phyloP scores from a whole-genome alignment of 2,888 invertebrate genomes.

The Dicyrtoma fusca region DNA sequence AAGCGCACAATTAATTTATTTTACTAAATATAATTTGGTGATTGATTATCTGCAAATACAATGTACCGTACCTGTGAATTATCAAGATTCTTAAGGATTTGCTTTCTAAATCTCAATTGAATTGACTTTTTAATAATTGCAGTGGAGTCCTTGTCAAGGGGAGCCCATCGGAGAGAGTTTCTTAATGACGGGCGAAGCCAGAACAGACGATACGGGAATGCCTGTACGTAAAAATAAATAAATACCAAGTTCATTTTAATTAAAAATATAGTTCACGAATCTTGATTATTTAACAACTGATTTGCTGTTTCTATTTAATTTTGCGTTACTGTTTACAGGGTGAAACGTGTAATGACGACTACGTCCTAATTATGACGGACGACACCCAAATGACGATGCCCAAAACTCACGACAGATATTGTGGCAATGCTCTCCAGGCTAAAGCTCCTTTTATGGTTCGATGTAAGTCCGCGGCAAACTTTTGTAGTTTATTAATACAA shows the following conservation, averaged over 20 bases:
- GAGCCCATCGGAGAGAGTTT: conserved; percentile 26
- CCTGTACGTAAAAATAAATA: conserved; percentile 33
- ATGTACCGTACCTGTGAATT: too few relatives aligned
- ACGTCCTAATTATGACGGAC: conserved; percentile 52
- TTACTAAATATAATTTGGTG: not conserved
- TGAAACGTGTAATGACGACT: conserved; percentile 35
- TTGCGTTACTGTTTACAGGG: conserved; percentile 14
- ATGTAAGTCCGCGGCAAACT: conserved; percentile 35
- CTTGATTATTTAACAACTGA: too few relatives aligned
- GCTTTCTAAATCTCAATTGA: too few relatives aligned
- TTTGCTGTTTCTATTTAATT: conserved; percentile 10
- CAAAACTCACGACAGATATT: conserved; percentile 48
- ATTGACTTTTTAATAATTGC: conserved; percentile 8
- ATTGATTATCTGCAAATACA: too few relatives aligned
- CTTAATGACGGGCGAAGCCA: conserved; percentile 24
- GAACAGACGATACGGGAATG: conserved; percentile 24
- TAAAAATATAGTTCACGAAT: too few relatives aligned
- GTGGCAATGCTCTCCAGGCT: conserved; percentile 41
- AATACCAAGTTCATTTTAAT: conserved; percentile 4
- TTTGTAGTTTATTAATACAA: not conserved
- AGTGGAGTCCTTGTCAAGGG: conserved; percentile 51
- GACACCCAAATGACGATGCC: conserved; percentile 18
- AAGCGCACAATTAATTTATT: conserved; percentile 25
- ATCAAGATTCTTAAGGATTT: too few relatives aligned
- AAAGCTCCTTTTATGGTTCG: conserved; percentile 43